These are phyloP conservation scores for Glossophaga mutica DNA, from an alignment of 2,797 vertebrate species.

Conservation along the genomic window DNA sequence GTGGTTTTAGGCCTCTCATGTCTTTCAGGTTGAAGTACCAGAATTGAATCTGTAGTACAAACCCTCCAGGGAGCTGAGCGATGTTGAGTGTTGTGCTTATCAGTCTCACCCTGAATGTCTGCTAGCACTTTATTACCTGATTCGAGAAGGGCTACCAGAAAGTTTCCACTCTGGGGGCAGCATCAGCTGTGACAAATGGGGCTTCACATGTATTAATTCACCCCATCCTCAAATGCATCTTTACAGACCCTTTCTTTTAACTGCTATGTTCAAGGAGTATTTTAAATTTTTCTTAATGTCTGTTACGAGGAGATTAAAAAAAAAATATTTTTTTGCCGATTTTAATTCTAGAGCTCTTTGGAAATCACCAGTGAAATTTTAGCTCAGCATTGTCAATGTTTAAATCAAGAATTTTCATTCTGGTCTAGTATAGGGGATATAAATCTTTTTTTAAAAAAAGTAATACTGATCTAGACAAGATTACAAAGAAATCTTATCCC, in stretches of 20 bases:
- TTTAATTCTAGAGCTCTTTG: not conserved
- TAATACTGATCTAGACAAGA: not conserved
- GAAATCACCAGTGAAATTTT: not conserved
- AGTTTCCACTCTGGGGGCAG: not conserved
- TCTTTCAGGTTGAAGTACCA: not conserved
- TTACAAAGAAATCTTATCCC: constrained; percentile 17
- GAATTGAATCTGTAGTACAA: not conserved
- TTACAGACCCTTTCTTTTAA: not conserved
- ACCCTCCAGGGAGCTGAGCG: not conserved
- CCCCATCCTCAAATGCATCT: not conserved
- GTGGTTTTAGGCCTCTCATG: not conserved
- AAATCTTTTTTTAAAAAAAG: constrained; percentile 23
- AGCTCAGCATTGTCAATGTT: not conserved
- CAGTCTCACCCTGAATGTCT: not conserved
- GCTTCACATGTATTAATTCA: not conserved
- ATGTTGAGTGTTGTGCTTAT: not conserved
- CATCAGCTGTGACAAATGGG: not conserved
- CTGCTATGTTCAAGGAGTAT: not conserved
- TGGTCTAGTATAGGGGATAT: not conserved
- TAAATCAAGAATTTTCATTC: constrained; percentile 9
- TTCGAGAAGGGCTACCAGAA: not conserved
- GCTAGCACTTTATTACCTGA: not conserved
- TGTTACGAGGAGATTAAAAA: not conserved
- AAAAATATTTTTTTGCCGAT: not conserved
- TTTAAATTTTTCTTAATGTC: not conserved